A percentile compares a stretch with the other conserved stretches of the same genome.
phyloP scores from a whole-genome alignment of 1,140 invertebrate species.

The Papilio xuthus region DNA sequence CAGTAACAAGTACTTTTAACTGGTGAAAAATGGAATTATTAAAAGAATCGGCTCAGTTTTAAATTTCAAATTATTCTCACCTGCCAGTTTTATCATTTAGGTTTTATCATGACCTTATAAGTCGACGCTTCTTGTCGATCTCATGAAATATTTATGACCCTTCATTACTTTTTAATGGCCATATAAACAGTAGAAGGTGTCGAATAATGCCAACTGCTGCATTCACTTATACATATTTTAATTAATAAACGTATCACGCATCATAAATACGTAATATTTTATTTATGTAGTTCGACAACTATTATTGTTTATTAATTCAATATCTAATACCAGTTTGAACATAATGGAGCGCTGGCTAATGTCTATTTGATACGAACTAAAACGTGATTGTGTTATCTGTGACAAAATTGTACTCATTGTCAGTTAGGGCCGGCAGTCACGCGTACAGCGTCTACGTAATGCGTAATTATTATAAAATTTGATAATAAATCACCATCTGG shows the following conservation, averaged over 20 bases:
- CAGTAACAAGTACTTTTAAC: neutral
- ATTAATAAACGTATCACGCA: neutral
- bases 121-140: neutral
- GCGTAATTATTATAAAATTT: constrained; percentile 76
- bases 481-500: constrained; percentile 78
- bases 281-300: neutral
- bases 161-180: constrained; percentile 28
- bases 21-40: constrained; percentile 19
- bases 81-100: constrained; percentile 33
- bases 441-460: constrained; percentile 52
- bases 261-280: neutral
- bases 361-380: constrained; percentile 18
- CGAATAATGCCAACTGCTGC: neutral
- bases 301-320: neutral
- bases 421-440: constrained; percentile 12
- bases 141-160: constrained; percentile 32
- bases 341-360: neutral
- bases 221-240: neutral
- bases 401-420: constrained; percentile 28
- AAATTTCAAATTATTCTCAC: constrained; percentile 36
- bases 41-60: constrained; percentile 25
- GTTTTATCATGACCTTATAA: constrained; percentile 27
- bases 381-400: constrained; percentile 32
- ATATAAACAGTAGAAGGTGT: constrained; percentile 27
- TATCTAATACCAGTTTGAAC: neutral